A percentile compares a stretch with the other conserved stretches of the same genome.
phyloP scores from a whole-genome alignment of 2,113 vertebrate species.

The Amblyopsis rosae region DNA sequence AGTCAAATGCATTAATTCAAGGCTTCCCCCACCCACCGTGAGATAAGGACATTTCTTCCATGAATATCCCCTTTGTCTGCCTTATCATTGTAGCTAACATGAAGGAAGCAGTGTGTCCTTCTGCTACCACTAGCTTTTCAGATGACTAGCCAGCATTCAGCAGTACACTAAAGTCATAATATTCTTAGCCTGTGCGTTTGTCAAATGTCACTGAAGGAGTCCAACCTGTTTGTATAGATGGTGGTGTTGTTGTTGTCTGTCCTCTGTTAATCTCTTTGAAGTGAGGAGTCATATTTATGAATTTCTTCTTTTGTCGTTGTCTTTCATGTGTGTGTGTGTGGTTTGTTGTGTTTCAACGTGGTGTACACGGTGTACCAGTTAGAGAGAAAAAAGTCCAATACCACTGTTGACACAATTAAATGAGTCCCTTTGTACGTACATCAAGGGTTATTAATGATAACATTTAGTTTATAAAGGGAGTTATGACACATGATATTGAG shows the following conservation, averaged over 20 bases:
- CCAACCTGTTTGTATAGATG: slow-evolving; percentile 40
- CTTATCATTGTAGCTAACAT: slow-evolving; percentile 4
- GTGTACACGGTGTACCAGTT: background rate
- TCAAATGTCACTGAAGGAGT: slow-evolving; percentile 33
- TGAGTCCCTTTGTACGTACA: background rate
- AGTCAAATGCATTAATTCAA: background rate
- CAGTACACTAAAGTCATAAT: slow-evolving; percentile 20
- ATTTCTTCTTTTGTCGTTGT: background rate
- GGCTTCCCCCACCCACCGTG: background rate
- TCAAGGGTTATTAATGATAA: background rate
- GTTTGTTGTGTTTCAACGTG: slow-evolving; percentile 10
- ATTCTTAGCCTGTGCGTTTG: slow-evolving; percentile 9
- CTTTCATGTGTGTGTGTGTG: background rate
- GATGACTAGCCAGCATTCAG: background rate
- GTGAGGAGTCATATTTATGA: background rate
- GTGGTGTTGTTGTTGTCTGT: background rate
- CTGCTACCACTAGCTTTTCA: slow-evolving; percentile 23
- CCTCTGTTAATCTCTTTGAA: background rate
- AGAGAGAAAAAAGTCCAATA: background rate
- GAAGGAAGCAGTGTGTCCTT: slow-evolving; percentile 3
- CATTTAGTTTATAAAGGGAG: background rate
- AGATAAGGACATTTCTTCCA: background rate
- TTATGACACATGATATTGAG: too few species aligned
- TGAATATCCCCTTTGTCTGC: background rate
- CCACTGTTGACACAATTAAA: background rate